Evolutionary conservation across 2,113 vertebrate species (phyloP), one percentile per base, ranked within the genome.

Genomic region (Circaetus cinerascens): DNA sequence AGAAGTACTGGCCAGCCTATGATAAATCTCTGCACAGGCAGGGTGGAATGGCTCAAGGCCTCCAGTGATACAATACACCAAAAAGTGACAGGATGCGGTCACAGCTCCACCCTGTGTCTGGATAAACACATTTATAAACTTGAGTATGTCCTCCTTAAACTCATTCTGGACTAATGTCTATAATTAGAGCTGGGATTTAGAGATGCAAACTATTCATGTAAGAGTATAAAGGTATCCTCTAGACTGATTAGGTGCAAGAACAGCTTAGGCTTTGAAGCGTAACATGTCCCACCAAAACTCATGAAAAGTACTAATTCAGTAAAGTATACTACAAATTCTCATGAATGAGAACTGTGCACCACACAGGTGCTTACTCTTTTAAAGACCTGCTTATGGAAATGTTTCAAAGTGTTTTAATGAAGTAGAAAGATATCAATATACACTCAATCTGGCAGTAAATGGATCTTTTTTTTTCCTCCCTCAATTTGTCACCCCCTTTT

Each of bases 81-180:
- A 80, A 68, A 95, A 95, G 68, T 84, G 93, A 94, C 95, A 93
- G 91, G 94, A 95, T 92, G 95, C 93, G 87, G 95, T 79, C 97
- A 97, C 91, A 97, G 96, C 95, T 97, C 96, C 97, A 97, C 96
- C 95, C 95, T 97, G 96, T 95, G 95, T 97, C 96, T 96, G 94
- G 66, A 96, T 66, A 95, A 95, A 97, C 86, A 89, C 93, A 97
- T 95, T 92, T 53, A 75, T 91, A 73, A 89, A 87, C 66, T 89
- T 30, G 30, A 87, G 23, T 40, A 51, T 18, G 69, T 38, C 81
- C 62, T 86, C 57, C 67, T 77, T 53, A 81, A 78, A 87, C 27
- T 74, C 68, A 78, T 23, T 68, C 80, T 5, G 36, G 64, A 64
- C 19, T 53, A 15, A 22, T 1, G 1, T 71, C 43, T 73, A 13